phyloP scores from a whole-genome alignment of 2,888 invertebrate genomes.

The Dendrolimus houi region DNA sequence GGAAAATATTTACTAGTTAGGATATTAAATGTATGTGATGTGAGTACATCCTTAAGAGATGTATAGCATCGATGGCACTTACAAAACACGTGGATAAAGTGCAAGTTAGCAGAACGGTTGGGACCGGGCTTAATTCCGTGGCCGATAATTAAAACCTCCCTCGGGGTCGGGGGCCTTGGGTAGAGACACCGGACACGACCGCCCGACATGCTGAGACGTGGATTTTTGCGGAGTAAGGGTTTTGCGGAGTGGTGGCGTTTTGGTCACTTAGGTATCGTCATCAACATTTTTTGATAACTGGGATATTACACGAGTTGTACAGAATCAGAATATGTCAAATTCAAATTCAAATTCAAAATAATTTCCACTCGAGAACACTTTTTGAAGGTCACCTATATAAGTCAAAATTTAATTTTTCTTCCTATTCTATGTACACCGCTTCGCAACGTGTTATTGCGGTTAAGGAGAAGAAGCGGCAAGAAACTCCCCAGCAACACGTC shows the following conservation, averaged over 20 bases:
- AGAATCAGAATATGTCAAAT: too few relatives aligned
- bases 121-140: constrained; percentile 29
- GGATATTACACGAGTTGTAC: neutral
- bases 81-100: constrained; percentile 25
- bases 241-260: neutral
- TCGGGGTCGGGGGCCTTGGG: constrained; percentile 2
- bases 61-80: constrained; percentile 9
- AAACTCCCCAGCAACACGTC: too few relatives aligned
- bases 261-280: neutral
- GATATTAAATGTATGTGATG: too few relatives aligned
- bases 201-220: constrained; percentile 50
- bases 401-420: too few relatives aligned
- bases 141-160: constrained; percentile 26
- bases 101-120: constrained; percentile 23
- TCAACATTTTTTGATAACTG: neutral
- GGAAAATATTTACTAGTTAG: too few relatives aligned
- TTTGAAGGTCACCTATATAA: too few relatives aligned
- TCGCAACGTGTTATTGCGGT: too few relatives aligned
- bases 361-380: too few relatives aligned
- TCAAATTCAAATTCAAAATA: too few relatives aligned
- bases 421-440: too few relatives aligned
- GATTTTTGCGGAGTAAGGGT: constrained; percentile 34
- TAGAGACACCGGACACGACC: constrained; percentile 22
- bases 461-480: too few relatives aligned
- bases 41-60: neutral